Evolutionary conservation across 2,888 invertebrate species (phyloP), one percentile per base, ranked within the genome.

Genomic region (Xylota sylvarum): DNA sequence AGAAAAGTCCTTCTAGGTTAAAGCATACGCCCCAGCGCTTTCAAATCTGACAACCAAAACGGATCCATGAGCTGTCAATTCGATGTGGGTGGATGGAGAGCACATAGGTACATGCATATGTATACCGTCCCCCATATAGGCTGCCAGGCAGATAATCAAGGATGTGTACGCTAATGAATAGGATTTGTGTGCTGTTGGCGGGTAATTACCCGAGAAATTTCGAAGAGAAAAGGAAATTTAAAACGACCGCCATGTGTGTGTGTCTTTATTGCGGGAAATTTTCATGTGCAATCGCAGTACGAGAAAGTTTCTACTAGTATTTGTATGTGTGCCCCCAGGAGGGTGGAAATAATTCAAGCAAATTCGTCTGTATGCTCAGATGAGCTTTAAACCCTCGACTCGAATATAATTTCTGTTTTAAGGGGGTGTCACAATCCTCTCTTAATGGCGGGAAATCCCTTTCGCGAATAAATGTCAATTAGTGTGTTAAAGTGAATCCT

Each of bases 141-240:
- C 37, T 23, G 62, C 23, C 46, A 48, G 35, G 50, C 30, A 64
- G 37, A 30, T 46, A 40, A 65, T 65, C 48, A 72, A 72, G 79
- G 72, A 73, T 65, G 65, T 80, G 72, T 65, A 58, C 72, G 50
- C 72, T 80, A 80, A 80, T 80, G 79, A 80, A 73, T 65, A 30
- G 58, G 65, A 65, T 80, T 80, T 72, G 32, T 58, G 65, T 30
- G 79, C 58, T 65, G 64, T 58, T 80, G 64, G 58, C 40, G 72
- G 72, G 79, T 80, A 80, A 80, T 80, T 80, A 80, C 56, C 58
- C 72, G 79, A 65, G 48, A 80, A 73, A 65, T 65, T 48, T 72
- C 40, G 65, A 32, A 30, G 46, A 65, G 55, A 79, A 79, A 55
- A 55, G 52, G 35, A 69, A 64, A 64, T 70, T 70, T 35, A 30